Conservation (phyloP, 2,113 vertebrate species). For the Mormyrus iriodes region DNA sequence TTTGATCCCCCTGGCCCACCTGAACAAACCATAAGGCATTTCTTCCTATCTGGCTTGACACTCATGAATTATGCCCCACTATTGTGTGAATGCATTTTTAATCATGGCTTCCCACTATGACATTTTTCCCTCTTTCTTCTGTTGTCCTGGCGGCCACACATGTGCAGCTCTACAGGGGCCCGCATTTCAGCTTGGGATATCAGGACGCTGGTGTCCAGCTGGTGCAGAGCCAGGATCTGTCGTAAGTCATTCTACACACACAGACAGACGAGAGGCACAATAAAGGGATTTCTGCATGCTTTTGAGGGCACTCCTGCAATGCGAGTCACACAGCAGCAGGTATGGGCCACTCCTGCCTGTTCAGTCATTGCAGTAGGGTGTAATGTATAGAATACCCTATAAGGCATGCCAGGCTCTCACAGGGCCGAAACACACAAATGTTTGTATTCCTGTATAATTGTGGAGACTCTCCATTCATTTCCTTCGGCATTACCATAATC, state of each 20-base stretch:
- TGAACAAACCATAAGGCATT: not conserved
- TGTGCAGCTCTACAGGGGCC: not conserved
- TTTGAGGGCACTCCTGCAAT: not conserved
- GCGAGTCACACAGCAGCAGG: conserved; percentile 8
- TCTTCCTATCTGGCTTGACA: not conserved
- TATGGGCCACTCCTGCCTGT: not conserved
- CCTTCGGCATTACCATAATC: not conserved
- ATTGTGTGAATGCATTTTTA: not conserved
- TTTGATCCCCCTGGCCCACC: not conserved
- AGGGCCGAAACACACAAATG: not conserved
- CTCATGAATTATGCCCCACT: not conserved
- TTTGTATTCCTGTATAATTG: not conserved
- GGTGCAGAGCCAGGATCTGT: not conserved
- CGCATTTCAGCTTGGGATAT: not conserved
- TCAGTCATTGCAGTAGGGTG: not conserved
- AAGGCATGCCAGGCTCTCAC: not conserved
- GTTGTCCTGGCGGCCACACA: not conserved
- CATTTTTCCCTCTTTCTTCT: not conserved
- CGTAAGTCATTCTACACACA: not conserved
- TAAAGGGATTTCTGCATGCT: not conserved
- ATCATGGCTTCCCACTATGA: not conserved
- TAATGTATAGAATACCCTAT: not conserved
- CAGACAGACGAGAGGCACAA: not conserved
- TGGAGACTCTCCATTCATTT: not conserved
- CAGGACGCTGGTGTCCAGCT: not conserved